Base-by-base conservation (phyloP, 2,888 invertebrate species). In the Pandemis heparana region DNA sequence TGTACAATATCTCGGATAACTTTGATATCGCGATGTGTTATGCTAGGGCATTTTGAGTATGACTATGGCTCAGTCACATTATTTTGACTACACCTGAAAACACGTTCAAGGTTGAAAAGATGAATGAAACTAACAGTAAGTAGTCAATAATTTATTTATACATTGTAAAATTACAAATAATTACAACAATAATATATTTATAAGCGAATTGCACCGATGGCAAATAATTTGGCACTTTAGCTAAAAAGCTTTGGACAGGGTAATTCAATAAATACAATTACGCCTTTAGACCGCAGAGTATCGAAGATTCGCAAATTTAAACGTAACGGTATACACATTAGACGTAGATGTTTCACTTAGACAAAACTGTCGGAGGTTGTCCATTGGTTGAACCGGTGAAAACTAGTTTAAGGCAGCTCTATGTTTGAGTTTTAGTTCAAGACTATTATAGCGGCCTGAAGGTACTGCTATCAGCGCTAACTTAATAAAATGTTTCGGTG, bases 221-320 rank as follows among this genome's bases (percentile, higher is more conserved):
- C 92, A 92, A 92, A 92, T 89, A 77, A 92, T 92, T 94, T 94
- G 93, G 93, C 93, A 94, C 93, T 86, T 83, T 82, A 90, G 88
- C 88, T 80, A 80, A 81, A 71, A 85, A 83, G 81, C 82, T 77
- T 76, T 79, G 39, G 46, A 0, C 18, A 41, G 32, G 43, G 56
- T 5, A 48, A 6, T 8, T 16, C n/a, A 39, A 39, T 76, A 63
- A 66, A 75, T 67, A 70, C 10, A 59, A 67, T 32, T 53, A 5
- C 14, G 2, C n/a, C n/a, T n/a, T 60, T 38, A n/a, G 39, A 38
- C 60, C 38, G 39, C 60, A 43, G 43, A 12, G 12, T 12, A 12
- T 43, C 43, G 23, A 32, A 32, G 23, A 32, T 32, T 32, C 23
- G 23, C 23, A 2, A 32, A 32, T 32, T 32, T 32, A 32, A 32